Conservation (phyloP, 2,797 vertebrate genomes). For the Enteromius argenteus region DNA sequence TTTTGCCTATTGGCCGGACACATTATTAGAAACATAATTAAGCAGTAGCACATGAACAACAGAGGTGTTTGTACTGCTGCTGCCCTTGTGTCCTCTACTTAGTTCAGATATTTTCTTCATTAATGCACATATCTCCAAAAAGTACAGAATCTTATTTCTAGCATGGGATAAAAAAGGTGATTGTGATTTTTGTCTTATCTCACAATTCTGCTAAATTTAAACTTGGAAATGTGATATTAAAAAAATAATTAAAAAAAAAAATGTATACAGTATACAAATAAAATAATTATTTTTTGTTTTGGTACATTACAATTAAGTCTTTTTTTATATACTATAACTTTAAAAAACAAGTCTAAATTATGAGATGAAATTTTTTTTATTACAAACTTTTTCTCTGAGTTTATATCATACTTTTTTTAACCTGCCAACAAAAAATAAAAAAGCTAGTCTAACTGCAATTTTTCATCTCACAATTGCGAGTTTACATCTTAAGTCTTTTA, state of each 20-base stretch:
- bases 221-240: neutral
- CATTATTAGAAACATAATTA: neutral
- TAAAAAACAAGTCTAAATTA: neutral
- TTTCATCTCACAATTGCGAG: no score
- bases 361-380: no score
- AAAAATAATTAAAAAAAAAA: no score
- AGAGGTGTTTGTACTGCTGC: neutral
- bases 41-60: neutral
- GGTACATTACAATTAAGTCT: no score
- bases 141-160: neutral
- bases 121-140: neutral
- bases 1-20: neutral
- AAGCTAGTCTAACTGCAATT: no score
- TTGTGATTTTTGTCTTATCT: neutral
- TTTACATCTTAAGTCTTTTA: neutral
- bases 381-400: no score
- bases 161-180: neutral
- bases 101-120: neutral
- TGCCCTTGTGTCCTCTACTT: neutral
- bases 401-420: no score
- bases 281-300: no score
- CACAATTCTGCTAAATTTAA: neutral
- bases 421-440: no score
- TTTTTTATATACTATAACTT: no score
- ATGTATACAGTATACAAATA: no score